phyloP scores from a whole-genome alignment of 30 jellyfish, hydroid and myxozoan genomes.

The Phacellophora camtschatica region DNA sequence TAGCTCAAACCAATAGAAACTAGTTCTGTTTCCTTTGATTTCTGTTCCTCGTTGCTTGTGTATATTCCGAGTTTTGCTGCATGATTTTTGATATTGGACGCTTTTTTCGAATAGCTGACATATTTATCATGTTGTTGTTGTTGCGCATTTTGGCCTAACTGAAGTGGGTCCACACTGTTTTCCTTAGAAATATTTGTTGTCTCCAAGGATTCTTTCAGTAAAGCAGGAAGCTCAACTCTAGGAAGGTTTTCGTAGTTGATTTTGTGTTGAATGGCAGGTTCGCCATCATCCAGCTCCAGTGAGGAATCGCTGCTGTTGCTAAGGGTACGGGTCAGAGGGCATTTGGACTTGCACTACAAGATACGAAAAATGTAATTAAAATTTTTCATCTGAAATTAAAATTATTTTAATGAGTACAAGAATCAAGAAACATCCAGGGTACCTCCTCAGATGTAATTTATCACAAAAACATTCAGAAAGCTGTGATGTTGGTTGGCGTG shows the following conservation, averaged over 20 bases:
- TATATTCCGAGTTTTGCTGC: constrained; percentile 6
- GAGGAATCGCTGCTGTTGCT: constrained; percentile 28
- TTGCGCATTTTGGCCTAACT: background rate
- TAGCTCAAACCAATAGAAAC: background rate
- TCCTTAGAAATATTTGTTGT: background rate
- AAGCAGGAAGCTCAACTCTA: background rate
- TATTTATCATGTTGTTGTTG: constrained; percentile 8
- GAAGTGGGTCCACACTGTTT: background rate
- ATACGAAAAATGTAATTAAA: too few relatives aligned
- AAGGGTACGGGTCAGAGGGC: background rate
- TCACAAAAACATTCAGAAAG: too few relatives aligned
- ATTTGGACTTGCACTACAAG: background rate
- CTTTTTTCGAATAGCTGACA: constrained; percentile 28
- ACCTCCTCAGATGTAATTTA: too few relatives aligned
- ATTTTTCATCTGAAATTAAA: too few relatives aligned
- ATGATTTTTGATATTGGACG: constrained; percentile 19
- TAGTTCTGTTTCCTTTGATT: background rate
- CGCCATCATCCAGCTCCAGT: constrained; percentile 4
- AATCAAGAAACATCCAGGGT: too few relatives aligned
- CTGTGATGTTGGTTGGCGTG: too few relatives aligned
- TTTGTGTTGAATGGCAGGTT: background rate
- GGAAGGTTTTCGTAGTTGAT: constrained; percentile 1
- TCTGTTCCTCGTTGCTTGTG: background rate
- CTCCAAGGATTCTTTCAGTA: background rate
- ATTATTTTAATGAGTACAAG: too few relatives aligned